Base-by-base conservation (phyloP, 1,140 invertebrate genomes). In the Calliphora vicina region DNA sequence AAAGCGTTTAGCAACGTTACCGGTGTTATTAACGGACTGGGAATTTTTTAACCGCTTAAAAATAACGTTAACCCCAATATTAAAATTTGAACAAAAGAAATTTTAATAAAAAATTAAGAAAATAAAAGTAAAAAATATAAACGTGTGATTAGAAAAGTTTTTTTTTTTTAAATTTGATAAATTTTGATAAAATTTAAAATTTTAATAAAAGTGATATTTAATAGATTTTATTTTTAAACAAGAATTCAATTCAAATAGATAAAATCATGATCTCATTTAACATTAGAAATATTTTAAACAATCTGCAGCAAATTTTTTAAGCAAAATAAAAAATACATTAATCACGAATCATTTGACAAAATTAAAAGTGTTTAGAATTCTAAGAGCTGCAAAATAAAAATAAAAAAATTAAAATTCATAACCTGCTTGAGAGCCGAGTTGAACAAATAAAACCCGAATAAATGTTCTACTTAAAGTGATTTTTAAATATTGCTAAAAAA, bases 1-100 rank as follows among this genome's bases (percentile, higher is more conserved):
- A 50, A 81, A 81, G 26, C 80, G 80, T 81, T 15, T 81, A n/a
- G 45, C 80, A 67, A 35, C 50, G 80, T 10, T 67, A 81, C 80
- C 80, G 80, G 80, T 81, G n/a, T 25, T 50, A 57, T 76, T 35
- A 76, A 35, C 73, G 73, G 73, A 76, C 23, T n/a, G 42, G 29
- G 80, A 35, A 17, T 45, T 13, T 81, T 9, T 20, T 81, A 35
- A 35, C 35, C 35, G 35, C 35, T 35, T 35, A 35, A 10, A 50
- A 50, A n/a, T 50, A 82, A 35, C 50, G 80, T 13, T 35, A 74
- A 29, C 15, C n/a, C n/a, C n/a, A n/a, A n/a, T n/a, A n/a, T n/a
- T n/a, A 57, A 67, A 25, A 23, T 25, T 23, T 67, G 25, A 67
- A 17, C 13, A 67, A 67, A 67, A 67, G 20, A 67, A 67, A 67